Evolutionary conservation across 2,113 vertebrate genomes (phyloP).

Genomic region (Pagrus major): DNA sequence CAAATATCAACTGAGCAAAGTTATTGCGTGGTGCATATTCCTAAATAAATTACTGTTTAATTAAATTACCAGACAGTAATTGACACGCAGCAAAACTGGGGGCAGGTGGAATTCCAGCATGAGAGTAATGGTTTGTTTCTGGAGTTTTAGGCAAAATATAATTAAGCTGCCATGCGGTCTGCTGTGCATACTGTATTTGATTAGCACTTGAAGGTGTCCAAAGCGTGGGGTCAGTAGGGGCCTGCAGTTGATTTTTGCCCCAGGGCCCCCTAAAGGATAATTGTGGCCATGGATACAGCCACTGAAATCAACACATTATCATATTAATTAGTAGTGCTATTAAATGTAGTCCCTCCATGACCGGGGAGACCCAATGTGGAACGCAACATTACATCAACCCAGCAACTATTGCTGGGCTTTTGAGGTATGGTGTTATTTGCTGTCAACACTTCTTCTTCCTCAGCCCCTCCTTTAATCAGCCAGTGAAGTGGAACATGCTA

Average conservation of each 20-base stretch:
- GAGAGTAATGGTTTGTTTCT: slow-evolving; percentile 23
- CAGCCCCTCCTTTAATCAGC: slow-evolving; percentile 54
- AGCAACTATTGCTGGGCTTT: slow-evolving; percentile 21
- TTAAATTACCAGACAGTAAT: slow-evolving; percentile 46
- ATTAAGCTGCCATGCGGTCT: slow-evolving; percentile 6
- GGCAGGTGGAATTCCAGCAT: slow-evolving; percentile 17
- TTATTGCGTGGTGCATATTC: slow-evolving; percentile 16
- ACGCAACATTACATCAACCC: slow-evolving; percentile 6
- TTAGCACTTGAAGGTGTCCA: background rate
- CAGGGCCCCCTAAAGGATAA: slow-evolving; percentile 10
- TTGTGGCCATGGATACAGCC: slow-evolving; percentile 13
- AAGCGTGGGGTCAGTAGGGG: background rate
- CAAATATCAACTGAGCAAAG: slow-evolving; percentile 9
- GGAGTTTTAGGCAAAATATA: slow-evolving; percentile 9
- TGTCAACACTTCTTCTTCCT: slow-evolving; percentile 43
- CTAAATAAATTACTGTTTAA: slow-evolving; percentile 31
- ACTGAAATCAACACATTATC: slow-evolving; percentile 16
- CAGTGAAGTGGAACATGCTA: slow-evolving; percentile 59
- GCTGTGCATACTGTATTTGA: slow-evolving; percentile 13
- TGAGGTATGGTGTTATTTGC: slow-evolving; percentile 39
- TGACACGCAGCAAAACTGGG: slow-evolving; percentile 23
- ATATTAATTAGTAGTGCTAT: slow-evolving; percentile 38
- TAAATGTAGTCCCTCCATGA: slow-evolving; percentile 16
- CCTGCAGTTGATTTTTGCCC: background rate
- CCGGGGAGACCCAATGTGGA: background rate